Evolutionary conservation across 2,113 vertebrate species (phyloP).

Genomic region (Pygoscelis antarcticus): DNA sequence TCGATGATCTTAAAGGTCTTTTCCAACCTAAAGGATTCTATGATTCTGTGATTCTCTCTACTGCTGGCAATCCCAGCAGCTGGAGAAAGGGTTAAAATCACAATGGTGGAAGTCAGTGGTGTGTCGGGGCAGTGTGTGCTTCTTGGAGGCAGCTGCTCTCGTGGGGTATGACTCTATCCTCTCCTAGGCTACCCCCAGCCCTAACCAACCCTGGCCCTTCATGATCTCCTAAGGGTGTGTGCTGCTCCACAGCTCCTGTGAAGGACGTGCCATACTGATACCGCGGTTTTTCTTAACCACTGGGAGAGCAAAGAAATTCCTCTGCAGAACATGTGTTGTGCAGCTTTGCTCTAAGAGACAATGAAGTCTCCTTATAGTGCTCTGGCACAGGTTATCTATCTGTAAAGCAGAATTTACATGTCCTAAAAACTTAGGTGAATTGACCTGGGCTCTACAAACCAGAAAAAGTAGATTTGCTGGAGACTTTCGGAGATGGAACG

Average conservation of each 20-base stretch:
- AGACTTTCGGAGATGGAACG: neutral
- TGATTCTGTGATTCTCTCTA: neutral
- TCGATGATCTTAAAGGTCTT: neutral
- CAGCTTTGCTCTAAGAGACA: neutral
- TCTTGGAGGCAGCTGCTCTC: neutral
- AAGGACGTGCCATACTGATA: neutral
- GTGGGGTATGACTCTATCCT: no score
- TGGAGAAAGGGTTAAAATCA: neutral
- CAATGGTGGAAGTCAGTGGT: neutral
- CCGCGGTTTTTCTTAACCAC: neutral
- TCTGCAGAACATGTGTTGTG: neutral
- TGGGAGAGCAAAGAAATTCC: neutral
- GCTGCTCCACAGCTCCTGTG: accelerated
- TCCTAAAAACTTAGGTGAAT: neutral
- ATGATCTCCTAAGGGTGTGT: neutral
- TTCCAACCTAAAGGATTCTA: neutral
- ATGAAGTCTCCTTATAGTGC: neutral
- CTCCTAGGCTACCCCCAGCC: neutral
- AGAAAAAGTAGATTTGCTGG: neutral
- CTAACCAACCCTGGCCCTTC: neutral
- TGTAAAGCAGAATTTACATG: neutral
- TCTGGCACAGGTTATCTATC: no score
- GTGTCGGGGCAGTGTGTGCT: neutral
- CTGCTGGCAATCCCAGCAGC: neutral
- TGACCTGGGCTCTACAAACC: neutral